phyloP scores from a whole-genome alignment of 2,797 vertebrate species.

The Myotis daubentonii region DNA sequence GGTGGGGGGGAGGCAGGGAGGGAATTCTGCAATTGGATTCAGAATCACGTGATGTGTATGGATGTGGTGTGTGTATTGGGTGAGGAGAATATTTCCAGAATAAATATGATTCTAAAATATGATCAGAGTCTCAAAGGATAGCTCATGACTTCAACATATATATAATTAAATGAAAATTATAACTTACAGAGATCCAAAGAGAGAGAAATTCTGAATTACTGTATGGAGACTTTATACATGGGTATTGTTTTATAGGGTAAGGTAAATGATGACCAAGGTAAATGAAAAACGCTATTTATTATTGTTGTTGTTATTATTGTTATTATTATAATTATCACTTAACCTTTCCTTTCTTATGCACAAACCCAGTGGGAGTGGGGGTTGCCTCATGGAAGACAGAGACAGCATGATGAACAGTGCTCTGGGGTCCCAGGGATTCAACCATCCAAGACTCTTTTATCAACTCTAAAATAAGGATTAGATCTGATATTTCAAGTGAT shows the following conservation, averaged over 20 bases:
- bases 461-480: not conserved
- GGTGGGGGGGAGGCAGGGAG: no score
- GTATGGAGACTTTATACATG: not conserved
- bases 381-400: not conserved
- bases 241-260: not conserved
- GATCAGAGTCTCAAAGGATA: not conserved
- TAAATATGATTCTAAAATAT: not conserved
- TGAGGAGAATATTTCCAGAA: not conserved
- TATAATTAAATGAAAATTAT: not conserved
- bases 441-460: not conserved
- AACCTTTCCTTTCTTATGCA: not conserved
- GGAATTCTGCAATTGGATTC: not conserved
- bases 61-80: not conserved
- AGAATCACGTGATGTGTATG: not conserved
- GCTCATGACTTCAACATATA: not conserved
- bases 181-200: not conserved
- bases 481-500: not conserved
- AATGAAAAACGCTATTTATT: not conserved
- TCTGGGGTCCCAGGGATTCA: not conserved
- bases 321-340: not conserved
- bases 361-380: not conserved
- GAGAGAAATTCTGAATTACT: not conserved
- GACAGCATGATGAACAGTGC: not conserved
- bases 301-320: not conserved
- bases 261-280: not conserved